Base-by-base conservation (phyloP, 2,113 vertebrate species). In the Podarcis raffonei region DNA sequence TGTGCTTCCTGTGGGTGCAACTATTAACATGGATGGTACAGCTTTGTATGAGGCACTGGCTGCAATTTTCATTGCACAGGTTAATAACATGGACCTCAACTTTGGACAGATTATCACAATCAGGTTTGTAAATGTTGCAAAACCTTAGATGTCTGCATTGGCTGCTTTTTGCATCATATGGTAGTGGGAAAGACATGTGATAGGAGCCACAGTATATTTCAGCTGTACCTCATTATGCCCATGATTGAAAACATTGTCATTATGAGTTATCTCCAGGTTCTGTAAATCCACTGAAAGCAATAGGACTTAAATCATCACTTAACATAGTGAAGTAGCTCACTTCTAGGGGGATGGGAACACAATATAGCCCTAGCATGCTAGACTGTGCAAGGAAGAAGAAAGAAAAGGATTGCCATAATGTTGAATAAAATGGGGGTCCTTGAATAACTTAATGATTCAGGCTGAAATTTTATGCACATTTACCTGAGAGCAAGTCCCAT, bases 41-140 rank as follows among this genome's bases (percentile, higher is more conserved):
- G 99, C 99, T 80, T 95, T 99, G 65, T 99, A 99, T 4, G 99
- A 99, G 93, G 99, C 99, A 62, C 93, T 99, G 95, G 99, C 99
- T 76, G 99, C 99, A 95, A 99, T 99, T 94, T 99, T 99, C 96
- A 99, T 99, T 1, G 99, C 98, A 86, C 99, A 99, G 92, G 98
- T 99, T 93, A 99, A 99, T 96, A 98, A 98, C 93, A 98, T 97
- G 83, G 98, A 98, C 15, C 97, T 99, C 88, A 99, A 98, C 95
- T 99, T 99, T 65, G 99, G 98, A 35, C 99, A 99, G 95, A 99
- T 99, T 96, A 98, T 99, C 92, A 99, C 98, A 74, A 99, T 99
- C 96, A 99, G 99, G 98, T 99, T 98, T 78, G 83, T 30, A 92
- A 89, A 27, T 1, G 5, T 3, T 81, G n/a, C 23, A 62, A 62